Evolutionary conservation across 92 coral and sea anemone species (phyloP), one percentile per base, ranked within the genome.

Genomic region (Epizoanthus rinbou): DNA sequence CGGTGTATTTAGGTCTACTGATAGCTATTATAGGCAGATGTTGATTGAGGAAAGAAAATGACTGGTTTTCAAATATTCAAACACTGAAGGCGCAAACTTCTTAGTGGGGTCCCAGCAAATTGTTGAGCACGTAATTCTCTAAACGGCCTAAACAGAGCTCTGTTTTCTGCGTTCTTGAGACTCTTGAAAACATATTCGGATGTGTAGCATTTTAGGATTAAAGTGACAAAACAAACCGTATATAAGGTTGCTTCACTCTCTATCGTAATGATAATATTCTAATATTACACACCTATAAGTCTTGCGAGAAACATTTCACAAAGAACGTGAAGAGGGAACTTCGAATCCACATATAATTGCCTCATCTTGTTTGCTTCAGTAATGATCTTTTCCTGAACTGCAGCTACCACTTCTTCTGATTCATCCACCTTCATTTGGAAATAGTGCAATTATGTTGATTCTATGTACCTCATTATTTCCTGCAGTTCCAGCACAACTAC

Each of bases 341-440:
- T 74, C 3, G 85, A 83, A 16, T 67, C 85, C 5, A 92, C 92
- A 52, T 80, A 91, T 33, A 85, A 24, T 23, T 79, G 79, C 31
- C 57, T 80, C 98, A 93, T 91, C 37, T 88, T 57, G 64, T 75
- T 84, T 28, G 96, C 97, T 86, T 93, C 92, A 3, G 53, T 59
- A 7, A 72, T 15, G 16, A 91, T 84, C 69, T 72, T 47, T 21
- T 69, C 91, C 19, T 25, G n/a, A n/a, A 22, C 43, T 53, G 80
- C 80, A 58, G 76, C 25, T 21, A 13, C 28, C 64, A 69, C 24
- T 41, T 85, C 75, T 13, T 63, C 66, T 19, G 63, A 47, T 73
- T 82, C 88, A 63, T 69, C 73, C 66, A 73, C 83, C 94, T 90
- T 10, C 64, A 54, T 28, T 67, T 53, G 47, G 0, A 14, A 28